phyloP scores from a whole-genome alignment of 2,888 invertebrate genomes.

The Tenthredo distinguenda region DNA sequence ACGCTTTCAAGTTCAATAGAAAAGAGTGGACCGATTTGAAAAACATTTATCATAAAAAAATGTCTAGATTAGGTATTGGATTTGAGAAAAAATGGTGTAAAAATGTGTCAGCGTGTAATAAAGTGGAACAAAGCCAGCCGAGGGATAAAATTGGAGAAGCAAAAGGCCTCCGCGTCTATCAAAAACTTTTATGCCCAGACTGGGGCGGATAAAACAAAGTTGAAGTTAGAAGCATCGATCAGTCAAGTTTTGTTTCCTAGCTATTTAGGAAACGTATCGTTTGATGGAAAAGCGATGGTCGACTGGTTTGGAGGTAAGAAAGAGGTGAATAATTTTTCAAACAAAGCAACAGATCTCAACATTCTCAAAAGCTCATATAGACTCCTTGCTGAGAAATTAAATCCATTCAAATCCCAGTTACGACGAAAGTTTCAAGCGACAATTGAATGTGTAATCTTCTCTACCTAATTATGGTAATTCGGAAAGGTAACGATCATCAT shows the following conservation, averaged over 20 bases:
- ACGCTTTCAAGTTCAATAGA: not conserved
- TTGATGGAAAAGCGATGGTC: not conserved
- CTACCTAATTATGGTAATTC: constrained; percentile 17
- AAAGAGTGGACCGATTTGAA: not conserved
- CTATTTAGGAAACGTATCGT: constrained; percentile 7
- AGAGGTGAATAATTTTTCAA: not conserved
- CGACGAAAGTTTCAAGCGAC: constrained; percentile 19
- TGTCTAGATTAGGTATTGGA: not conserved
- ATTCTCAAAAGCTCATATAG: not conserved
- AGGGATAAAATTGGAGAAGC: constrained; percentile 4
- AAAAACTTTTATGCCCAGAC: constrained; percentile 25
- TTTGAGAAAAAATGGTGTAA: not conserved
- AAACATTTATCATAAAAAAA: not conserved
- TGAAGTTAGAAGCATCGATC: constrained; percentile 2
- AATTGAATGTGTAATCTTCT: constrained; percentile 22
- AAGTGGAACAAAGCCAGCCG: not conserved
- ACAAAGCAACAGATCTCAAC: not conserved
- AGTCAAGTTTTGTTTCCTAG: not conserved
- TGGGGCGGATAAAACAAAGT: not conserved
- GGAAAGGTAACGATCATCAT: constrained; percentile 4
- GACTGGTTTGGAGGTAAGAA: not conserved
- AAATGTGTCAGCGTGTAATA: constrained; percentile 10
- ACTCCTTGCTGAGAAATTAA: not conserved
- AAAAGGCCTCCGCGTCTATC: not conserved
- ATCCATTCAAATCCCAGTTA: constrained; percentile 17